These are phyloP conservation scores for fruit fly (Drosophila melanogaster) DNA, from an alignment of 1,140 invertebrate genomes.

Conservation along the genomic window DNA sequence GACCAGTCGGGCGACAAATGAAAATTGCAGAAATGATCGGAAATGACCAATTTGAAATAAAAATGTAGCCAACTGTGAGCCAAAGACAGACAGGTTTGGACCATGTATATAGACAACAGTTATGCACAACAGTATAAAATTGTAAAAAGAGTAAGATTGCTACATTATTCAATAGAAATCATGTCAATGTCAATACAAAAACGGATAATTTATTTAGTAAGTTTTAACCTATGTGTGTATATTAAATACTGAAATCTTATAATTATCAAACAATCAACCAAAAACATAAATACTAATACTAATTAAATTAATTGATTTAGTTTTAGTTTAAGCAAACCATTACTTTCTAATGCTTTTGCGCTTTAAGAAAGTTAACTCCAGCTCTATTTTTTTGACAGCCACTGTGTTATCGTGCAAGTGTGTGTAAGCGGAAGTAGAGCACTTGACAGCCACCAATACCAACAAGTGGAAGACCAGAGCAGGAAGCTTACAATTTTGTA, in stretches of 20 bases:
- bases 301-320: too few species aligned
- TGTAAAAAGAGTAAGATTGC: not conserved
- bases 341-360: too few species aligned
- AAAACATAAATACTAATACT: too few species aligned
- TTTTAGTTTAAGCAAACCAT: too few species aligned
- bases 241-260: too few species aligned
- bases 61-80: constrained; percentile 51
- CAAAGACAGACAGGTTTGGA: not conserved
- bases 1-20: constrained; percentile 70
- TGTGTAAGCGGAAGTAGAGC: constrained; percentile 48
- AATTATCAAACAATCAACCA: too few species aligned
- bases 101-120: not conserved
- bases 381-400: constrained; percentile 2
- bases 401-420: constrained; percentile 4
- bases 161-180: too few species aligned
- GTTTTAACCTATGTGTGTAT: too few species aligned
- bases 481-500: constrained; percentile 34
- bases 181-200: too few species aligned
- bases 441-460: constrained; percentile 58
- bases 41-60: constrained; percentile 81
- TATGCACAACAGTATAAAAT: not conserved
- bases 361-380: not conserved
- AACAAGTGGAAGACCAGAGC: constrained; percentile 28
- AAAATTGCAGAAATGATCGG: constrained; percentile 78
- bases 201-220: too few species aligned